These are phyloP conservation scores for Phrynocephalus versicolor DNA, from an alignment of 2,113 vertebrate species.

Conservation along the genomic window DNA sequence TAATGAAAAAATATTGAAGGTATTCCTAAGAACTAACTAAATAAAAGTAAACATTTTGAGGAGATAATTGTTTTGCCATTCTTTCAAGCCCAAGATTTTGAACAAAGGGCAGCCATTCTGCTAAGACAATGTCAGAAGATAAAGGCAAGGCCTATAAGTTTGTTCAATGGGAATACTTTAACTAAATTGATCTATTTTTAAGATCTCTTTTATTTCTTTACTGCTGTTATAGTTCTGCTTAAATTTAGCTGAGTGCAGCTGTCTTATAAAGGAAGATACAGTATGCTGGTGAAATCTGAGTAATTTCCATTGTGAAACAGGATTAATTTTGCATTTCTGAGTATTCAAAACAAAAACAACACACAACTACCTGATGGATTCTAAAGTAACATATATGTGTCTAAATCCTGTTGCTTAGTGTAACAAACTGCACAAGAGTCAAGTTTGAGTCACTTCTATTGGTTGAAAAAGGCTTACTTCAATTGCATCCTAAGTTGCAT, in stretches of 20 bases:
- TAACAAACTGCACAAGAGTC: no score
- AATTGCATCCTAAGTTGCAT: no score
- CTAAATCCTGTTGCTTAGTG: no score
- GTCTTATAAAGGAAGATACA: neutral
- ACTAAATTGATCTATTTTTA: neutral
- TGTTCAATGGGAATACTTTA: neutral
- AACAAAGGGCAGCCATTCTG: neutral
- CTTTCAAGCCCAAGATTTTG: neutral
- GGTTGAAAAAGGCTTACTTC: no score
- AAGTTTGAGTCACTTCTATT: no score
- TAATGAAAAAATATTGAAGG: neutral
- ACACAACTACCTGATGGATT: neutral
- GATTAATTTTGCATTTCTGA: neutral
- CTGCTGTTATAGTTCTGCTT: neutral
- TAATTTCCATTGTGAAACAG: neutral
- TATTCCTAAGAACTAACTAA: neutral
- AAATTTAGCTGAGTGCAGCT: neutral
- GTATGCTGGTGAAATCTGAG: neutral
- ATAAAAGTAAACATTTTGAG: neutral
- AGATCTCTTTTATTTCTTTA: conserved; percentile 10
- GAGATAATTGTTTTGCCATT: neutral
- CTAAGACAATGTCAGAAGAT: neutral
- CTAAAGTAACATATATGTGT: neutral
- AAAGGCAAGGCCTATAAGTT: neutral
- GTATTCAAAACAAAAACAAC: neutral